These are phyloP conservation scores for Ancistrus triradiatus DNA, from an alignment of 2,113 vertebrate species.

Conservation along the genomic window DNA sequence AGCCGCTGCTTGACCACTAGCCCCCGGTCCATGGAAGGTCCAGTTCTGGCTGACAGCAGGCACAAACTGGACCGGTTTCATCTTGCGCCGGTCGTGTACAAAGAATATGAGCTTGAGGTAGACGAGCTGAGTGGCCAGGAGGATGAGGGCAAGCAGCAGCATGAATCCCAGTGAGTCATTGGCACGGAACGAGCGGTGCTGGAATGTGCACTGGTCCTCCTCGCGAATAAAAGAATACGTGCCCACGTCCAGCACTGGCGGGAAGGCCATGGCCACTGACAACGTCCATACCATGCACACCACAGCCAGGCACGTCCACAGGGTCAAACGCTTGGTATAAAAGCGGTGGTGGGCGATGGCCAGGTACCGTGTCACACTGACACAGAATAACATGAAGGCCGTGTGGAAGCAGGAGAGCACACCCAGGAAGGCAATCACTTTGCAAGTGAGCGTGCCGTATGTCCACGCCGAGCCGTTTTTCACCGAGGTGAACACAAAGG, in stretches of 20 bases:
- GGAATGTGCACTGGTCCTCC: constrained; percentile 99
- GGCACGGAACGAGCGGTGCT: constrained; percentile 97
- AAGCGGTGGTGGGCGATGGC: constrained; percentile 98
- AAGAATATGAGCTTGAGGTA: constrained; percentile 99
- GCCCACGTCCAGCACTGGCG: constrained; percentile 95
- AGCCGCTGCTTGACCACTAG: constrained; percentile 95
- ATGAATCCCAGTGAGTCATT: constrained; percentile 99
- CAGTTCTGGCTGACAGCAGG: constrained; percentile 99
- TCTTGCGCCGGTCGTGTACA: constrained; percentile 97
- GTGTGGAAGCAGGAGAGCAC: constrained; percentile 98
- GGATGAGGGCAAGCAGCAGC: constrained; percentile 96
- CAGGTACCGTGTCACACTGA: constrained; percentile 97
- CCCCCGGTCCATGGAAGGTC: constrained; percentile 98
- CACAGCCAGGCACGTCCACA: constrained; percentile 97
- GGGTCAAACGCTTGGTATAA: constrained; percentile 97
- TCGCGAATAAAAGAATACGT: constrained; percentile 97
- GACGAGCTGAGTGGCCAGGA: constrained; percentile 99
- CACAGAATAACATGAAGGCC: constrained; percentile 98
- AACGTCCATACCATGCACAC: constrained; percentile 99
- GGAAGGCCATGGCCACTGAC: constrained; percentile 98
- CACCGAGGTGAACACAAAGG: constrained; percentile 98
- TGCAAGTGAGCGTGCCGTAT: constrained; percentile 96
- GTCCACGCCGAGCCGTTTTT: constrained; percentile 98
- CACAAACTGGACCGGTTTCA: constrained; percentile 99
- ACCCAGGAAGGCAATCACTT: constrained; percentile 98